These are phyloP conservation scores for Recurvirostra avosetta DNA, from an alignment of 2,113 vertebrate species.

Conservation along the genomic window DNA sequence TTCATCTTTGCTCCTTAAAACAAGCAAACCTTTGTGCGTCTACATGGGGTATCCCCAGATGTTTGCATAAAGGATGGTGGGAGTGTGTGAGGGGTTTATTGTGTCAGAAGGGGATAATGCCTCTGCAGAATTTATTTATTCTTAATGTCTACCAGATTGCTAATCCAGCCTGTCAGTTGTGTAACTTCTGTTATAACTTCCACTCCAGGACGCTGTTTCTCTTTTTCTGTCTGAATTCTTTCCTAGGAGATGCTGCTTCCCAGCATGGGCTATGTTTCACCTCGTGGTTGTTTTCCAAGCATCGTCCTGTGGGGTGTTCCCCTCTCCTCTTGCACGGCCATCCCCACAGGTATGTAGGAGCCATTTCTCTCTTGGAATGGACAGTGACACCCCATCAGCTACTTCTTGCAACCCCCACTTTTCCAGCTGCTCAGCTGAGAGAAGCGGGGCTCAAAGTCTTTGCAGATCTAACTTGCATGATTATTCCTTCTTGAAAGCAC, in stretches of 20 bases:
- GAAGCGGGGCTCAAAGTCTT: background rate
- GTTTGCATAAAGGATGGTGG: background rate
- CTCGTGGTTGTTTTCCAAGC: background rate
- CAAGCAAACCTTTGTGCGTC: background rate
- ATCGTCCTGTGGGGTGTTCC: background rate
- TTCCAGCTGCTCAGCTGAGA: background rate
- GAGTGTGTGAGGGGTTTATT: background rate
- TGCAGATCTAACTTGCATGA: background rate
- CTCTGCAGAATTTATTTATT: constrained; percentile 6
- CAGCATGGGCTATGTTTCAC: background rate
- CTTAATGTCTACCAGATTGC: background rate
- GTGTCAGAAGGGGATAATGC: background rate
- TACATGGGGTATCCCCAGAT: background rate
- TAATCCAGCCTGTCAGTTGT: background rate
- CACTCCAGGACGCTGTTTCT: background rate
- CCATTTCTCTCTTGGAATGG: background rate
- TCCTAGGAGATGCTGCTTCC: background rate
- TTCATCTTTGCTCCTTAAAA: background rate
- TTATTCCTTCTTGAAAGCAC: background rate
- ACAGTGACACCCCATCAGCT: background rate
- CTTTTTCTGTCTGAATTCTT: background rate
- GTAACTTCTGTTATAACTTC: background rate
- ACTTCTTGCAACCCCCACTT: background rate
- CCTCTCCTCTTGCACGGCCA: background rate
- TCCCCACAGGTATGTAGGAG: background rate